These are phyloP conservation scores for Sebastes trivittatus DNA, from an alignment of 2,797 vertebrate genomes.

Conservation along the genomic window DNA sequence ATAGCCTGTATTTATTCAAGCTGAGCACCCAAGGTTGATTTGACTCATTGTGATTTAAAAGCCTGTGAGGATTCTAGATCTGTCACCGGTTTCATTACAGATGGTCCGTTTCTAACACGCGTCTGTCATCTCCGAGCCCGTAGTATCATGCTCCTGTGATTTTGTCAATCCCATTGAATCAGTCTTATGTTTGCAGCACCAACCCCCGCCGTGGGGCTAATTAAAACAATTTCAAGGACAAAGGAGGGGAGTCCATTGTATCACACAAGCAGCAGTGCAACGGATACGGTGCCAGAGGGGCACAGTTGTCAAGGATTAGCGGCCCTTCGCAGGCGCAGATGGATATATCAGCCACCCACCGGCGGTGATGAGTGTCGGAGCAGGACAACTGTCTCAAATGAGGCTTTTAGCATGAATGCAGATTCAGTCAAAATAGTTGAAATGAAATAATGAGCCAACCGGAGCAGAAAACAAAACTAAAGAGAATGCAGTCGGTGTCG, in stretches of 20 bases:
- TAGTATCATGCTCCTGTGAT: slow-evolving; percentile 59
- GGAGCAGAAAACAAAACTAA: neutral
- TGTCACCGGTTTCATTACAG: neutral
- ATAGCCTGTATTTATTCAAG: neutral
- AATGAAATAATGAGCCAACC: neutral
- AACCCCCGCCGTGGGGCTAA: slow-evolving; percentile 87
- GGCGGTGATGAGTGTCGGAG: slow-evolving; percentile 34
- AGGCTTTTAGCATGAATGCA: slow-evolving; percentile 7
- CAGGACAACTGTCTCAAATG: slow-evolving; percentile 13
- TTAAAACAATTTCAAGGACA: slow-evolving; percentile 96
- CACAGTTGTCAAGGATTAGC: slow-evolving; percentile 81
- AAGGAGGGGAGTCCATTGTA: slow-evolving; percentile 85
- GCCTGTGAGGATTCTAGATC: neutral
- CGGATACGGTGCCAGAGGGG: slow-evolving; percentile 85
- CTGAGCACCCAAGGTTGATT: neutral
- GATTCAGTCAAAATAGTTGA: neutral
- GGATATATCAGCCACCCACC: slow-evolving; percentile 62
- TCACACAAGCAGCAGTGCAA: slow-evolving; percentile 80
- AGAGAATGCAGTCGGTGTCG: neutral
- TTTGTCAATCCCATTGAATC: slow-evolving; percentile 56
- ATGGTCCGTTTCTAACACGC: neutral
- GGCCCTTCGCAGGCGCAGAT: slow-evolving; percentile 58
- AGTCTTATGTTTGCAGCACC: slow-evolving; percentile 63
- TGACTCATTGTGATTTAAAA: neutral
- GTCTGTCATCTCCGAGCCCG: slow-evolving; percentile 35